phyloP scores from a whole-genome alignment of 2,797 vertebrate species.

The Jordanella pulchra region DNA sequence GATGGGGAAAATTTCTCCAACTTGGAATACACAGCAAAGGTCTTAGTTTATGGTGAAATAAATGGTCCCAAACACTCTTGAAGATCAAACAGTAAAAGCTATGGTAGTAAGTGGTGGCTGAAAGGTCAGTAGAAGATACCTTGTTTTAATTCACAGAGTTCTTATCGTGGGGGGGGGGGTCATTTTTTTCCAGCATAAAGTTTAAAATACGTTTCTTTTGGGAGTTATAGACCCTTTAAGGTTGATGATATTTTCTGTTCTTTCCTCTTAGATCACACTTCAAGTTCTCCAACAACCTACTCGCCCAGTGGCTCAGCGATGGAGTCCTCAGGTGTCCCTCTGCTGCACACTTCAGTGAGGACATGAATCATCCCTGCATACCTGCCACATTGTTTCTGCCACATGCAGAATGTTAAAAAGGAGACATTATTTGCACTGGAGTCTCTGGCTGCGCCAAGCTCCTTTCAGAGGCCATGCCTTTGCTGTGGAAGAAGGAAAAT shows the following conservation, averaged over 20 bases:
- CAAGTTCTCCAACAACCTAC: conserved; percentile 79
- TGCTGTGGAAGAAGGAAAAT: conserved; percentile 26
- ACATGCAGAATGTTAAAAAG: conserved; percentile 12
- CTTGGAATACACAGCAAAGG: no score
- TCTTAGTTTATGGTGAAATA: no score
- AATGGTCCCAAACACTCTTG: no score
- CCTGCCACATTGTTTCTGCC: conserved; percentile 19
- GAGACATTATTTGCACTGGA: conserved; percentile 33
- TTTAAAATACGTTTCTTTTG: no score
- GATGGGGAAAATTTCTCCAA: no score
- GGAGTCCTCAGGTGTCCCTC: conserved; percentile 85
- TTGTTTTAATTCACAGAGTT: no score
- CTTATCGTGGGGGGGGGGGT: no score
- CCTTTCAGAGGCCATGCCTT: conserved; percentile 12
- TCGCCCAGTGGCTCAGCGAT: conserved; percentile 84
- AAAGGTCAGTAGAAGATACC: no score
- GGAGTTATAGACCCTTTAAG: background rate
- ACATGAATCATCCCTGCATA: conserved; percentile 53
- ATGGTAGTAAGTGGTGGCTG: no score
- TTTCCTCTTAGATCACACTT: conserved; percentile 50
- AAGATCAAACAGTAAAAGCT: no score
- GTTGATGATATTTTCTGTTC: background rate
- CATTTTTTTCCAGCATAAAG: no score
- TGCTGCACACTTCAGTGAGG: conserved; percentile 81
- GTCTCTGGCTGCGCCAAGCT: conserved; percentile 35